A percentile compares a stretch with the other conserved stretches of the same genome.
Conservation (phyloP, 2,888 invertebrate species). For the Creontiades dilutus region DNA sequence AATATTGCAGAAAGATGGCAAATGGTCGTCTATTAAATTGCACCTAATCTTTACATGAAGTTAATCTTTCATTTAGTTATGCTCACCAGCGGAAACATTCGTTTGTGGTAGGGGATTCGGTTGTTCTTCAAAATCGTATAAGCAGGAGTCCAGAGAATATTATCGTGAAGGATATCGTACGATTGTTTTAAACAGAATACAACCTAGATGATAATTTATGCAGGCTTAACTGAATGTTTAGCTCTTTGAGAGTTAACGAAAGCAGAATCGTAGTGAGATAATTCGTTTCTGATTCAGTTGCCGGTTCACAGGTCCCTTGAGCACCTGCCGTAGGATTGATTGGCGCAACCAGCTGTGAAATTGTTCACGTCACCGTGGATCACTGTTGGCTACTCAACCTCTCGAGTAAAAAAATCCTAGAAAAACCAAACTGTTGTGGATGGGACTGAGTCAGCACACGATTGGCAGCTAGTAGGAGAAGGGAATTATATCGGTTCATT, state of each 20-base stretch:
- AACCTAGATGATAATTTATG: background rate
- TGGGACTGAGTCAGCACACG: background rate
- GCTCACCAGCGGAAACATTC: no score
- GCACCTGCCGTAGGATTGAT: slow-evolving; percentile 65
- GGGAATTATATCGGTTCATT: no score
- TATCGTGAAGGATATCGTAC: no score
- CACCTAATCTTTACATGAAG: no score
- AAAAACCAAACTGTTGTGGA: background rate
- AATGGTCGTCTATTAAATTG: no score
- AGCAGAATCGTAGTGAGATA: background rate
- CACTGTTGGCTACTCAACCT: slow-evolving; percentile 54
- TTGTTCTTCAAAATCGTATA: no score
- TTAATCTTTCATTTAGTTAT: no score
- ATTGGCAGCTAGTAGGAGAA: no score
- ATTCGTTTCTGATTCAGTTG: slow-evolving; percentile 61
- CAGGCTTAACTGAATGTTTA: background rate
- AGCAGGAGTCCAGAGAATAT: no score
- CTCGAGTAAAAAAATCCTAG: background rate
- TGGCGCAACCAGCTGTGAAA: slow-evolving; percentile 66
- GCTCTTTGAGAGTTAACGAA: background rate
- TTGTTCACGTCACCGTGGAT: slow-evolving; percentile 63
- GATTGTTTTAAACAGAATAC: no score
- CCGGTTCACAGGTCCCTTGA: slow-evolving; percentile 49
- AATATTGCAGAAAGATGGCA: no score
- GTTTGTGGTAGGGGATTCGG: no score